phyloP scores from a whole-genome alignment of 2,888 invertebrate genomes.

The Papilio protenor region DNA sequence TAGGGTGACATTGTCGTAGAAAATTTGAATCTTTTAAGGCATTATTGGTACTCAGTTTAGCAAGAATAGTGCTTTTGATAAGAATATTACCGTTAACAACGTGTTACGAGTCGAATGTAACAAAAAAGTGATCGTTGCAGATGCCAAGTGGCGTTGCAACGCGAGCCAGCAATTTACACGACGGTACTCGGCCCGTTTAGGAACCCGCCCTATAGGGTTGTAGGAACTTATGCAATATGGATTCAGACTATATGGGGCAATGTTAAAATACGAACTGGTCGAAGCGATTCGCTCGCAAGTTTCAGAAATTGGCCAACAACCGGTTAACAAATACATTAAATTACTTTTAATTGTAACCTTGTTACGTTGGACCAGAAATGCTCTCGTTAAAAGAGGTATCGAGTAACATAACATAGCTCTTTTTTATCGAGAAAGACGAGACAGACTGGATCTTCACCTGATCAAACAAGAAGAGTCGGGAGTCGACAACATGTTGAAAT shows the following conservation, averaged over 20 bases:
- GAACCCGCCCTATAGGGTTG: conserved; percentile 59
- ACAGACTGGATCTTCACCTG: not conserved
- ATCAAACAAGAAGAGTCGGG: not conserved
- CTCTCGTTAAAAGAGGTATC: conserved; percentile 9
- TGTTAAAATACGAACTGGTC: conserved; percentile 13
- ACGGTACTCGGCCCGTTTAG: conserved; percentile 55
- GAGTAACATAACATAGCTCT: not conserved
- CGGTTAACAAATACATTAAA: conserved; percentile 16
- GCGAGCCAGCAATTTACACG: conserved; percentile 48
- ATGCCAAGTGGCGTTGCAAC: conserved; percentile 36
- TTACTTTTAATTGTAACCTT: conserved; percentile 18
- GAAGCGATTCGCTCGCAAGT: not conserved
- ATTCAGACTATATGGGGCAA: conserved; percentile 51
- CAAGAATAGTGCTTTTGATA: not conserved
- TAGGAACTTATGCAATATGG: conserved; percentile 66
- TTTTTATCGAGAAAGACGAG: not conserved
- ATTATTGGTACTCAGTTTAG: no score
- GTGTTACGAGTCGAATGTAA: conserved; percentile 37
- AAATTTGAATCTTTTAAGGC: no score
- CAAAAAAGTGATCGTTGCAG: conserved; percentile 40
- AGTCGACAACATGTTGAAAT: not conserved
- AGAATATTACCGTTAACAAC: conserved; percentile 11
- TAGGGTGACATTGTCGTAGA: no score
- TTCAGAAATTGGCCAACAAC: not conserved
- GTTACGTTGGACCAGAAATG: conserved; percentile 3